Conservation (phyloP, 2,113 vertebrate genomes). For the Gopherus evgoodei region DNA sequence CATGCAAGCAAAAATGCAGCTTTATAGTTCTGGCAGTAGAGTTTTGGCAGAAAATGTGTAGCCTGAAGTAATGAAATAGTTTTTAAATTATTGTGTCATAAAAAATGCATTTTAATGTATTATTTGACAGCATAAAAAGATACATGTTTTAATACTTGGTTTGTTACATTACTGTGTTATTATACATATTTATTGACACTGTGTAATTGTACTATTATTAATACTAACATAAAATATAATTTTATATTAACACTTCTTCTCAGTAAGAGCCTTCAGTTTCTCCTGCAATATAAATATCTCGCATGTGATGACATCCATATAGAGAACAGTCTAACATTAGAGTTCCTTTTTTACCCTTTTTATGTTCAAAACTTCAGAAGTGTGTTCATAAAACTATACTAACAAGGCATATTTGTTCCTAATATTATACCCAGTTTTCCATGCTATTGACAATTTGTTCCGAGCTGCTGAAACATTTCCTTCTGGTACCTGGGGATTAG, state of each 20-base stretch:
- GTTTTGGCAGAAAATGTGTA: conserved; percentile 62
- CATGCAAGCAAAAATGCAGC: conserved; percentile 40
- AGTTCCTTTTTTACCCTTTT: conserved; percentile 40
- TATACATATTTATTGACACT: conserved; percentile 75
- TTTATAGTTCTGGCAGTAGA: conserved; percentile 67
- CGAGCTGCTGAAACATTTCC: conserved; percentile 8
- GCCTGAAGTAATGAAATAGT: conserved; percentile 75
- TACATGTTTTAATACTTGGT: conserved; percentile 76
- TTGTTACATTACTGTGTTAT: conserved; percentile 63
- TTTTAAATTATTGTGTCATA: conserved; percentile 80
- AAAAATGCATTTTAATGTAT: conserved; percentile 80
- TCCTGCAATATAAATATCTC: conserved; percentile 21
- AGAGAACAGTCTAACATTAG: conserved; percentile 53
- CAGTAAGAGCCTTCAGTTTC: conserved; percentile 44
- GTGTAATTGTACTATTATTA: conserved; percentile 74
- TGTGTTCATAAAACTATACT: conserved; percentile 65
- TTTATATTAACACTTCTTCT: conserved; percentile 42
- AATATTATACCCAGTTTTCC: conserved; percentile 54
- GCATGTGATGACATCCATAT: conserved; percentile 30
- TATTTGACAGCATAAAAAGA: conserved; percentile 76
- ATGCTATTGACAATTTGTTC: conserved; percentile 52
- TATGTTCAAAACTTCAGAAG: conserved; percentile 57
- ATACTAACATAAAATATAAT: conserved; percentile 47
- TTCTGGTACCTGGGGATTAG: background rate
- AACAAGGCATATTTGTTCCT: conserved; percentile 69